A percentile compares a stretch with the other conserved stretches of the same genome.
Evolutionary conservation across 1,140 invertebrate species (phyloP).

Genomic region (Cydia fagiglandana): DNA sequence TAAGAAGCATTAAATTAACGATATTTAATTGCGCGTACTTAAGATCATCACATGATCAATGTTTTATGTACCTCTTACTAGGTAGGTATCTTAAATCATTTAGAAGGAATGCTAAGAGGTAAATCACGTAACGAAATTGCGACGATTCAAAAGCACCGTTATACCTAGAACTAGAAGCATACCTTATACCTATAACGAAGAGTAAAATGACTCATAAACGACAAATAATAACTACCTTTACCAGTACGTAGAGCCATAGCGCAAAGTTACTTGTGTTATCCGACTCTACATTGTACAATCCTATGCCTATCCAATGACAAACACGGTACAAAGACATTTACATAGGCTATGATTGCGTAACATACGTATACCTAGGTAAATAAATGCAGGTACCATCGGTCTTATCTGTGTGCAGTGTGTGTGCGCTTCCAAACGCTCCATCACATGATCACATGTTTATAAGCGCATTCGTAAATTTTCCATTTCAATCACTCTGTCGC

Average conservation of each 20-base stretch:
- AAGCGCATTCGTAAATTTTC: slow-evolving; percentile 11
- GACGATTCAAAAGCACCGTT: not conserved
- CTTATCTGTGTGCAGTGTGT: not conserved
- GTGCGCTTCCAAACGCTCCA: not conserved
- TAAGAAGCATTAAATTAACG: not conserved
- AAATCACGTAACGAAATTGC: not conserved
- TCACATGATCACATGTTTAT: not conserved
- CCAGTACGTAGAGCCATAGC: not conserved
- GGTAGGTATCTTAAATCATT: not conserved
- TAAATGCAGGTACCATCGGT: slow-evolving; percentile 12
- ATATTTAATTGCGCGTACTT: not conserved
- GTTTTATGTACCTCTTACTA: not conserved
- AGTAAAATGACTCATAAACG: not conserved
- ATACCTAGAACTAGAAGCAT: not conserved
- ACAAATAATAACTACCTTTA: slow-evolving; percentile 12
- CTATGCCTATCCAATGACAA: slow-evolving; percentile 22
- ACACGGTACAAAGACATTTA: slow-evolving; percentile 1
- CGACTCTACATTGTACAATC: not conserved
- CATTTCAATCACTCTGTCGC: slow-evolving; percentile 21
- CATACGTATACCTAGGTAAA: not conserved
- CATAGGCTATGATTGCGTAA: slow-evolving; percentile 14
- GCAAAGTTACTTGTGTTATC: not conserved
- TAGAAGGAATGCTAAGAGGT: not conserved
- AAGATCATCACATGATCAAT: not conserved
- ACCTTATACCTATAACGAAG: not conserved